Evolutionary conservation across 1,140 invertebrate species (phyloP), one percentile per base, ranked within the genome.

Genomic region (Apis dorsata): DNA sequence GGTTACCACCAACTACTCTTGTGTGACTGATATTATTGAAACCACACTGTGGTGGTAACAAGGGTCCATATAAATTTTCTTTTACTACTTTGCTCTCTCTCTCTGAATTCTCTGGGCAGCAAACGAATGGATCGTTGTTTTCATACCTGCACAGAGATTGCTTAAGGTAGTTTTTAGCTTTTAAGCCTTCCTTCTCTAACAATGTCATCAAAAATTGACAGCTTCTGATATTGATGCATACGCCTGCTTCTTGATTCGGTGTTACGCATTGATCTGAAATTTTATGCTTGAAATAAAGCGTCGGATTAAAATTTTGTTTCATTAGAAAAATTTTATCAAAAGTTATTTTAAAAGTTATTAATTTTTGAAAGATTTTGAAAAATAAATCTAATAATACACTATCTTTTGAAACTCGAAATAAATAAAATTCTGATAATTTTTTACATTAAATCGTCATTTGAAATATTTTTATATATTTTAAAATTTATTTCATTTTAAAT

Each of bases 71-170:
- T 12, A 2, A 0, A 24, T 62, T 76, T 19, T 79, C 81, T 44
- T 44, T 19, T 1, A 57, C 59, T n/a, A 69, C 17, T 68, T 79
- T 65, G 49, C 24, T 24, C 3, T n/a, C 24, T 68, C 60, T 65
- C 17, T 28, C 17, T 17, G 11, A 24, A 13, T 79, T 60, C 2
- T 2, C 44, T 0, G 91, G 91, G 85, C 95, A 95, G 62, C 95
- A 95, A 10, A 96, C 95, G 85, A 94, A 90, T 21, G 95, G 95
- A 78, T 93, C 91, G 7, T 70, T 81, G 24, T 93, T 93, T 57
- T 94, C 92, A 72, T 93, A 95, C 0, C 94, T 94, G 85, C 96
- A 96, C 15, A 95, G 88, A 0, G 95, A 95, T 62, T 90, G 90
- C 15, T 94, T 92, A 19, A 96, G 86, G 85, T 93, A 95, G 10